A percentile compares a stretch with the other conserved stretches of the same genome.
Conservation (phyloP, 2,888 invertebrate genomes). For the Hesperia comma region DNA sequence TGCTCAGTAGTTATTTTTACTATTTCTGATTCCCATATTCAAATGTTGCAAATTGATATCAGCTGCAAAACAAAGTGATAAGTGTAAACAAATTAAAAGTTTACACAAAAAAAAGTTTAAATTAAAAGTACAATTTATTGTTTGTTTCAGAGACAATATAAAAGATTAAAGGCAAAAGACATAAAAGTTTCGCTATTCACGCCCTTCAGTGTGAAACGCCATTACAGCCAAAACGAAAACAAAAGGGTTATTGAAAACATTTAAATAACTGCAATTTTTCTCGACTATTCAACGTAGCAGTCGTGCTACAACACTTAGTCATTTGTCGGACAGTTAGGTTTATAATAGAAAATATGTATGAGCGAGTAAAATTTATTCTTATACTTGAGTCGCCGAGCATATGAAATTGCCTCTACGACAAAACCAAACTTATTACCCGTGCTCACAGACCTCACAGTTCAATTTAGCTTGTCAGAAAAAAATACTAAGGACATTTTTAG, state of each 20-base stretch:
- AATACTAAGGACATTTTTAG: too few species aligned
- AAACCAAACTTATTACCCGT: too few species aligned
- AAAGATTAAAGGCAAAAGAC: slow-evolving; percentile 10
- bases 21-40: too few species aligned
- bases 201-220: slow-evolving; percentile 25
- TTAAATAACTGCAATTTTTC: slow-evolving; percentile 37
- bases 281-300: slow-evolving; percentile 11
- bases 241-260: slow-evolving; percentile 38
- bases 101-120: too few species aligned
- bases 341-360: background rate
- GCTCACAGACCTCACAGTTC: too few species aligned
- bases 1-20: too few species aligned
- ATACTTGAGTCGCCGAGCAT: too few species aligned
- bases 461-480: too few species aligned
- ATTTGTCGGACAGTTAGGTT: background rate
- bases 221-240: slow-evolving; percentile 28
- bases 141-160: slow-evolving; percentile 1
- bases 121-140: background rate
- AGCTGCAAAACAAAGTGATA: too few species aligned
- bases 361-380: background rate
- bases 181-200: slow-evolving; percentile 22
- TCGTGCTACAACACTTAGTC: background rate
- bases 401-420: too few species aligned
- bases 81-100: too few species aligned
- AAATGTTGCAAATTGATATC: too few species aligned